A percentile compares a stretch with the other conserved stretches of the same genome.
Evolutionary conservation across 1,140 invertebrate species (phyloP).

Genomic region (Drosophila lini): DNA sequence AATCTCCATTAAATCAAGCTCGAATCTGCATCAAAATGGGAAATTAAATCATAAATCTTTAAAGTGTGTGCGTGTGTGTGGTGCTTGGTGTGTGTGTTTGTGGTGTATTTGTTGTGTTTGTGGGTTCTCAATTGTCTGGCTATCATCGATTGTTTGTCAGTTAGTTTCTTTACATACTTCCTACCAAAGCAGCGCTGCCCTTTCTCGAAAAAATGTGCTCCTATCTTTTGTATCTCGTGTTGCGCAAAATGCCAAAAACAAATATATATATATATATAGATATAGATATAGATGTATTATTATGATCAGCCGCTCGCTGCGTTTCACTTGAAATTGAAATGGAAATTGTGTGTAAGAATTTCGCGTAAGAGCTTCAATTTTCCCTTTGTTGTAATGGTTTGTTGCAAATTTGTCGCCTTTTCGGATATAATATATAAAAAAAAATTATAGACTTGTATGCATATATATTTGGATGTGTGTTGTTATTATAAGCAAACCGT

Average conservation of each 20-base stretch:
- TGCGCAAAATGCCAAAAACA: conserved; percentile 26
- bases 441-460: conserved; percentile 3
- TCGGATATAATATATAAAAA: conserved; percentile 17
- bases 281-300: conserved; percentile 1
- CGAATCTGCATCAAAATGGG: conserved; percentile 30
- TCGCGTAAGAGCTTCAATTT: conserved; percentile 25
- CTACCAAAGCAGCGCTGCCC: conserved; percentile 77
- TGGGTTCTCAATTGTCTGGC: conserved; percentile 15
- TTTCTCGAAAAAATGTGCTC: conserved; percentile 19
- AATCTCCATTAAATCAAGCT: conserved; percentile 44
- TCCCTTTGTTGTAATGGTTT: conserved; percentile 48
- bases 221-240: conserved; percentile 22
- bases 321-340: conserved; percentile 47
- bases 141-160: conserved; percentile 50
- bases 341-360: conserved; percentile 33
- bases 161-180: conserved; percentile 67
- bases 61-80: conserved; percentile 13
- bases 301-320: conserved; percentile 29
- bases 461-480: conserved; percentile 32
- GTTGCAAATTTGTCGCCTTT: conserved; percentile 39
- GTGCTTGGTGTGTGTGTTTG: conserved; percentile 8
- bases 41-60: conserved; percentile 27
- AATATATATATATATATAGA: not conserved
- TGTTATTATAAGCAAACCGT: conserved; percentile 79
- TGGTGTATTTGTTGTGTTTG: conserved; percentile 18